Conservation (phyloP, 1,140 invertebrate species). For the Bombus pascuorum region DNA sequence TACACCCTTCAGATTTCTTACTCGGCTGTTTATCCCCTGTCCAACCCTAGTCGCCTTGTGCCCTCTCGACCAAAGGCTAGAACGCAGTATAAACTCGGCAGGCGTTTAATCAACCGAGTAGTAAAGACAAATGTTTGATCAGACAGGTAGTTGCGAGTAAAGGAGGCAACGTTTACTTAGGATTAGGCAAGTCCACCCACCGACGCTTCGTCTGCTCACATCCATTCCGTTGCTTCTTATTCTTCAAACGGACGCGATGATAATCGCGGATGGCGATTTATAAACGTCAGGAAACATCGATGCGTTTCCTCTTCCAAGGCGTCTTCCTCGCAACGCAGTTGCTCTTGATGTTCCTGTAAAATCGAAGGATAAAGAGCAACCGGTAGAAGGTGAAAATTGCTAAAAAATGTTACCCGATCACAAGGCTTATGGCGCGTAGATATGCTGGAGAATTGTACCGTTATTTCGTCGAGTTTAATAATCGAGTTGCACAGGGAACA, state of each 20-base stretch:
- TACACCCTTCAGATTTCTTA: neutral
- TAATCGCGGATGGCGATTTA: conserved; percentile 49
- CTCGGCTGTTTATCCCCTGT: conserved; percentile 1
- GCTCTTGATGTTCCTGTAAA: neutral
- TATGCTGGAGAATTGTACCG: neutral
- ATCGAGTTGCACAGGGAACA: conserved; percentile 38
- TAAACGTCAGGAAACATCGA: conserved; percentile 45
- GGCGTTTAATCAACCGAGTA: conserved; percentile 75
- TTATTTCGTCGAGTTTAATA: neutral
- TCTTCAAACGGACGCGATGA: conserved; percentile 22
- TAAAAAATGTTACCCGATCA: neutral
- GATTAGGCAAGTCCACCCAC: conserved; percentile 66
- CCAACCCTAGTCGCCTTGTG: neutral
- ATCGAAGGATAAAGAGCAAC: neutral
- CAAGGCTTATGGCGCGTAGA: too few species aligned
- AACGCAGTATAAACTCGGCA: conserved; percentile 67
- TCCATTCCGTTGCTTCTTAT: conserved; percentile 23
- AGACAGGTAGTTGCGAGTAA: conserved; percentile 62
- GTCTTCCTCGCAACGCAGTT: neutral
- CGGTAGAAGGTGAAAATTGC: neutral
- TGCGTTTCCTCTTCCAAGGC: neutral
- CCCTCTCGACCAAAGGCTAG: conserved; percentile 11
- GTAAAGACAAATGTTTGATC: conserved; percentile 78
- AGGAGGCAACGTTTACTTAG: conserved; percentile 70
- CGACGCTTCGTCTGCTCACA: neutral